Evolutionary conservation across 2,888 invertebrate genomes (phyloP).

Genomic region (Emesis russula): DNA sequence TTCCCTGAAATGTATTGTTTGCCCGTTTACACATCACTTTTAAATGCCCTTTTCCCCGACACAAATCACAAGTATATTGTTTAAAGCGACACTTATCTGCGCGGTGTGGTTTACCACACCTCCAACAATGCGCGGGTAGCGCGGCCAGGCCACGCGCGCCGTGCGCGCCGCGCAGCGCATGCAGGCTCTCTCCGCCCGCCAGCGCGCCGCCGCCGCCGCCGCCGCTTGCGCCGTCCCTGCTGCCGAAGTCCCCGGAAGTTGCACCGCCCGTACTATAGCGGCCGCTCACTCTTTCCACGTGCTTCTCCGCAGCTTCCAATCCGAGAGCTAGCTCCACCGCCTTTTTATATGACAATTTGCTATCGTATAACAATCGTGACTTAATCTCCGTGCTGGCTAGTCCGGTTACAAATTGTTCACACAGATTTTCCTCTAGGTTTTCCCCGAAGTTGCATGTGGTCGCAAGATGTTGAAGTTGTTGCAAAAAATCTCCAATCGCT

Average conservation of each 20-base stretch:
- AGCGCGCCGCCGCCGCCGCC: background rate
- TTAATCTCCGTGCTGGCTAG: constrained; percentile 77
- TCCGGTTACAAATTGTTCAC: constrained; percentile 60
- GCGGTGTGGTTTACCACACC: background rate
- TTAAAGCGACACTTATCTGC: constrained; percentile 39
- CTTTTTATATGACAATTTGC: background rate
- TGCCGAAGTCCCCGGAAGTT: background rate
- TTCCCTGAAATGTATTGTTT: background rate
- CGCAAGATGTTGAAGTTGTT: background rate
- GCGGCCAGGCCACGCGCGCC: no score
- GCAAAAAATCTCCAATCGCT: background rate
- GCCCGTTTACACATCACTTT: background rate
- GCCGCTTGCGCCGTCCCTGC: background rate
- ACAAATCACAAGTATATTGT: constrained; percentile 49
- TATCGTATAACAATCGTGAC: constrained; percentile 73
- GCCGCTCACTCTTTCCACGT: background rate
- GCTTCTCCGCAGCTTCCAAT: background rate
- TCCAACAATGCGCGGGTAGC: background rate
- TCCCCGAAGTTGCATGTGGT: constrained; percentile 8
- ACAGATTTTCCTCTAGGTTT: constrained; percentile 61
- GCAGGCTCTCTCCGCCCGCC: no score
- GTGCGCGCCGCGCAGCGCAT: no score
- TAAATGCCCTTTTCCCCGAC: constrained; percentile 28
- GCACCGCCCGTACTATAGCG: background rate
- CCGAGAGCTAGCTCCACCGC: background rate